Percentiles rank a stretch among this genome's conserved stretches.
phyloP scores from a whole-genome alignment of 2,888 invertebrate genomes.

The Yponomeuta sedellus region DNA sequence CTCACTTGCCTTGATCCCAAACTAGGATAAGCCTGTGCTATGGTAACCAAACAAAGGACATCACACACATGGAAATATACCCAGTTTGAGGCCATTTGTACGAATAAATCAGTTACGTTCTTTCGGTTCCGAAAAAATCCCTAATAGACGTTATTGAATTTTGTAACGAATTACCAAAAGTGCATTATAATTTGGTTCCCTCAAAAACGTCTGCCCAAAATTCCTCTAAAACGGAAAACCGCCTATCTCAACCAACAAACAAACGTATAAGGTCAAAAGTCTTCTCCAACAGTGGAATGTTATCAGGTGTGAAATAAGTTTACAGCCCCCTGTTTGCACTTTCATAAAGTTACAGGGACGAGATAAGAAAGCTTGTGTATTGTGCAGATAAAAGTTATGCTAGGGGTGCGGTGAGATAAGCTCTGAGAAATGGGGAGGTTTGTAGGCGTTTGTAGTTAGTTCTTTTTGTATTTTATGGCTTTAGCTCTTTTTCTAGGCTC shows the following conservation, averaged over 20 bases:
- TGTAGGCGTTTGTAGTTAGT: background rate
- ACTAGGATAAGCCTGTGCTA: too few relatives aligned
- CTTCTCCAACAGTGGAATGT: conserved; percentile 17
- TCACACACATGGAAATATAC: too few relatives aligned
- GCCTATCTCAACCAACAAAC: background rate
- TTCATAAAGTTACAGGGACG: conserved; percentile 36
- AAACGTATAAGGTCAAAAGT: background rate
- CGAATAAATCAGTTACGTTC: too few relatives aligned
- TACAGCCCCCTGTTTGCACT: conserved; percentile 37
- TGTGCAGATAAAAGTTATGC: conserved; percentile 4
- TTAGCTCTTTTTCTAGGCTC: background rate
- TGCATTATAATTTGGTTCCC: too few relatives aligned
- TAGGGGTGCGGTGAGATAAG: background rate
- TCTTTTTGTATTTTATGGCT: background rate
- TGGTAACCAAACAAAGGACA: too few relatives aligned
- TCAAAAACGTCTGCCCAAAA: background rate
- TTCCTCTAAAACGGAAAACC: background rate
- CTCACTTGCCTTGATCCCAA: too few relatives aligned
- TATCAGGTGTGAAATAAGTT: conserved; percentile 31
- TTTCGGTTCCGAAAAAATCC: too few relatives aligned
- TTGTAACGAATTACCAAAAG: too few relatives aligned
- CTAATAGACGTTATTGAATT: too few relatives aligned
- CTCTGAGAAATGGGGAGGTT: background rate
- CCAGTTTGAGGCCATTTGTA: too few relatives aligned
- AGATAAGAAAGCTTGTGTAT: conserved; percentile 26